These are phyloP conservation scores for Podarcis raffonei DNA, from an alignment of 2,113 vertebrate species.

Conservation along the genomic window DNA sequence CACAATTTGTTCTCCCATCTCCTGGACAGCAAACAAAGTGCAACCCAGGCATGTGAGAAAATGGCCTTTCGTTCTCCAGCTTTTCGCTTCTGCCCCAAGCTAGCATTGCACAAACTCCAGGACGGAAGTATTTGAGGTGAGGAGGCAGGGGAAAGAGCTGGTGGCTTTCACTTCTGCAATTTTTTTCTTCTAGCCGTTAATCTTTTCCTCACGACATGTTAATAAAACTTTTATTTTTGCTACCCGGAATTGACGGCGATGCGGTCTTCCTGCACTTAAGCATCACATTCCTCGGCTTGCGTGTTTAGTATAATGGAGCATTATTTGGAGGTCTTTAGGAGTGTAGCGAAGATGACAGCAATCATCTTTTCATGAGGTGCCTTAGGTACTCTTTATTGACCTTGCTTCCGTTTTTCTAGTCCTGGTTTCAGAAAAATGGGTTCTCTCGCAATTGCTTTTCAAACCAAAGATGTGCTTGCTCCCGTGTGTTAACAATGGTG, in stretches of 20 bases:
- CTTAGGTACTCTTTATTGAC: conserved; percentile 80
- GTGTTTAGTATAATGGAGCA: conserved; percentile 42
- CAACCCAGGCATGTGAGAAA: conserved; percentile 48
- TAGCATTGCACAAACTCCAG: conserved; percentile 34
- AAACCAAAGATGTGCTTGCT: conserved; percentile 79
- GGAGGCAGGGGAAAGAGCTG: conserved; percentile 1
- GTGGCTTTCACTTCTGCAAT: conserved; percentile 2
- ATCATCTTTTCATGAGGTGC: conserved; percentile 72
- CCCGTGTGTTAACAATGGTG: conserved; percentile 60
- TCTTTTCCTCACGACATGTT: not conserved
- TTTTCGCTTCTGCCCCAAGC: conserved; percentile 37
- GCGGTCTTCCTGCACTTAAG: conserved; percentile 47
- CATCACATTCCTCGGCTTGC: conserved; percentile 65
- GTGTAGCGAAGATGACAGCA: conserved; percentile 72
- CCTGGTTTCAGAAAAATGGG: conserved; percentile 56
- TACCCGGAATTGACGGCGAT: conserved; percentile 35
- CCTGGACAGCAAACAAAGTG: conserved; percentile 30
- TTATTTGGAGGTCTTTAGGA: conserved; percentile 69
- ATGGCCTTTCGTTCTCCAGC: conserved; percentile 25
- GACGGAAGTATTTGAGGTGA: not conserved
- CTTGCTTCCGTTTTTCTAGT: conserved; percentile 69
- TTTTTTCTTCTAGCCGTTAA: conserved; percentile 36
- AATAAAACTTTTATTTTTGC: conserved; percentile 21
- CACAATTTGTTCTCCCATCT: conserved; percentile 4
- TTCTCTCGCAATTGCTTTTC: conserved; percentile 58